A percentile compares a stretch with the other conserved stretches of the same genome.
Conservation (phyloP, 2,113 vertebrate genomes). For the Pseudorasbora parva region DNA sequence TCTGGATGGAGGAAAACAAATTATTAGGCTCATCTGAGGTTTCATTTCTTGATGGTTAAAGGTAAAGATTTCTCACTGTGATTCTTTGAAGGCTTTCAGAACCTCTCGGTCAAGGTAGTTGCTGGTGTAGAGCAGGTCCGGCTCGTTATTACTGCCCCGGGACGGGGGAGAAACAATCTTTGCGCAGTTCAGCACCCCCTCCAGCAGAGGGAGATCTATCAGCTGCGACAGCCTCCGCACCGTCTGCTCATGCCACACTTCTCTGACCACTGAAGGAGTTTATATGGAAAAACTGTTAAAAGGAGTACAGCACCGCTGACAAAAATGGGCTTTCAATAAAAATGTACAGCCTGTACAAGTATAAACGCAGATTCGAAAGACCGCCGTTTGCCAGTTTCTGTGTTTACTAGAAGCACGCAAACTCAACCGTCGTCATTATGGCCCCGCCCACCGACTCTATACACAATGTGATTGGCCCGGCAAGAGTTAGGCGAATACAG, state of each 20-base stretch:
- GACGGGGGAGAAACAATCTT: conserved; percentile 58
- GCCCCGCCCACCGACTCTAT: too few relatives aligned
- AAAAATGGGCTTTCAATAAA: too few relatives aligned
- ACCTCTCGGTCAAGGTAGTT: conserved; percentile 89
- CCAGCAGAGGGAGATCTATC: conserved; percentile 90
- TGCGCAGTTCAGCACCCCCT: conserved; percentile 81
- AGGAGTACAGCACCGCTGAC: too few relatives aligned
- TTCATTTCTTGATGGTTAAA: neutral
- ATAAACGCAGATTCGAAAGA: too few relatives aligned
- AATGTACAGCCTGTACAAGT: too few relatives aligned
- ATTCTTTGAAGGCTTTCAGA: conserved; percentile 89
- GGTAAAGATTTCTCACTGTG: conserved; percentile 80
- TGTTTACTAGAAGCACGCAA: too few relatives aligned
- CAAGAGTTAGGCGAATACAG: too few relatives aligned
- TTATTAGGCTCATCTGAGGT: neutral
- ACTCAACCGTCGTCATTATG: too few relatives aligned
- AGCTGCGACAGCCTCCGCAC: conserved; percentile 87
- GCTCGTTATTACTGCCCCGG: conserved; percentile 63
- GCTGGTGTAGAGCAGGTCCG: conserved; percentile 79
- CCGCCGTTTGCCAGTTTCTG: too few relatives aligned
- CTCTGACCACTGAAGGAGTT: conserved; percentile 79
- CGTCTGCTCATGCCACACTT: conserved; percentile 94
- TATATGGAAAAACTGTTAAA: neutral
- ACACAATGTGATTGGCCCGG: too few relatives aligned
- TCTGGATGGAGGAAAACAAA: conserved; percentile 63